A percentile compares a stretch with the other conserved stretches of the same genome.
Evolutionary conservation across 2,113 vertebrate genomes (phyloP).

Genomic region (Campylomormyrus numenius): DNA sequence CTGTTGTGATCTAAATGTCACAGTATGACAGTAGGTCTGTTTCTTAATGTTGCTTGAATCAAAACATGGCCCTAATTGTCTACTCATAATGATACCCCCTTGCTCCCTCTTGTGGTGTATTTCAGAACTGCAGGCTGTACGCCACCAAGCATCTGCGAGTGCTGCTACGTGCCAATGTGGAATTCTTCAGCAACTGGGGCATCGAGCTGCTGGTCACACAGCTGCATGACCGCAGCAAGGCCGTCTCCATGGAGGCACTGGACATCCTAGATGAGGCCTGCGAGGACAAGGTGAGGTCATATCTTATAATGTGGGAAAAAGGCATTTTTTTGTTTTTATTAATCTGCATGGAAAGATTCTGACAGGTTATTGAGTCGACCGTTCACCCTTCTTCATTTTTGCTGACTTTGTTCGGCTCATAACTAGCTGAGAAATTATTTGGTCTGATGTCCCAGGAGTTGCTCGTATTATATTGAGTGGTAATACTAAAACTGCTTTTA

Average conservation of each 20-base stretch:
- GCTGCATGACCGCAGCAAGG: constrained; percentile 95
- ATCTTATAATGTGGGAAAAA: not conserved
- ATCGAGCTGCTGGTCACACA: constrained; percentile 96
- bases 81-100: not conserved
- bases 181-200: constrained; percentile 98
- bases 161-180: constrained; percentile 86
- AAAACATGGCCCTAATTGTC: not conserved
- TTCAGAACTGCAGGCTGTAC: constrained; percentile 81
- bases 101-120: not conserved
- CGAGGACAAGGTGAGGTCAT: constrained; percentile 85
- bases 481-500: not conserved
- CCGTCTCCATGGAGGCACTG: constrained; percentile 87
- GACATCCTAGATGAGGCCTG: constrained; percentile 96
- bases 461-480: not conserved
- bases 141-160: constrained; percentile 94
- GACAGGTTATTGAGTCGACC: not conserved
- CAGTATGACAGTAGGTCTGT: not conserved
- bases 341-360: not conserved
- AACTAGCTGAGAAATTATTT: not conserved
- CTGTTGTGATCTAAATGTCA: not conserved
- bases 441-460: not conserved
- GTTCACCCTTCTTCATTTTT: not conserved
- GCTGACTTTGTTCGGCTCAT: not conserved
- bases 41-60: not conserved
- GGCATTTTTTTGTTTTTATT: not conserved